Evolutionary conservation across 2,113 vertebrate species (phyloP).

Genomic region (Spizaetus ornatus): DNA sequence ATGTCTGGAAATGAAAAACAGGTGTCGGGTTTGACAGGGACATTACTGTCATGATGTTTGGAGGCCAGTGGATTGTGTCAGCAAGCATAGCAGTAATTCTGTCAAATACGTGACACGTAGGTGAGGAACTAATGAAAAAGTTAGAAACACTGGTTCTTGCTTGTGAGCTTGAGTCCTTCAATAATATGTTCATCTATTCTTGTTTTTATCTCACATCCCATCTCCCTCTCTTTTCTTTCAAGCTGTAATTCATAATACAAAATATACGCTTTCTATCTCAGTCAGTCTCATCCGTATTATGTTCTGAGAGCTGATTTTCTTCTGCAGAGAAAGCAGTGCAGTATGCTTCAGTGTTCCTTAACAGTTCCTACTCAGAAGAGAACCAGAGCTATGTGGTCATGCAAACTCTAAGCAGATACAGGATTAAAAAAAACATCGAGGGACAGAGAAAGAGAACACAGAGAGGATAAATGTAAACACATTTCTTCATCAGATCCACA

Average conservation of each 20-base stretch:
- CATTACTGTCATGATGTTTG: constrained; percentile 42
- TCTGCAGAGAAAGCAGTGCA: background rate
- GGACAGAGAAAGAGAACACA: background rate
- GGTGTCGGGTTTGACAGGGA: constrained; percentile 61
- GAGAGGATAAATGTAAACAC: background rate
- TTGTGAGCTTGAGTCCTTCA: background rate
- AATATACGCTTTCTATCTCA: background rate
- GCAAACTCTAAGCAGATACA: background rate
- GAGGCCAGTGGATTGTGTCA: constrained; percentile 44
- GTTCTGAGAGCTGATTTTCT: background rate
- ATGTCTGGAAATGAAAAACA: constrained; percentile 70
- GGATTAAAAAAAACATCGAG: background rate
- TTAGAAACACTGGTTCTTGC: background rate
- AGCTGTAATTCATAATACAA: background rate
- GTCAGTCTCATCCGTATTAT: background rate
- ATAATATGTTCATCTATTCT: background rate
- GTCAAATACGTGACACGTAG: constrained; percentile 40
- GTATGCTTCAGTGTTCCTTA: background rate
- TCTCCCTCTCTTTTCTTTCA: background rate
- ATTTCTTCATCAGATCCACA: background rate
- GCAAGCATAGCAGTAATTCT: constrained; percentile 58
- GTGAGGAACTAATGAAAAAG: constrained; percentile 52
- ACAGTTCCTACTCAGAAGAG: background rate
- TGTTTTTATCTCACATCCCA: background rate
- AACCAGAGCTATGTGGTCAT: background rate